phyloP scores from a whole-genome alignment of 2,888 invertebrate species.

The Cheiracanthium punctorium region DNA sequence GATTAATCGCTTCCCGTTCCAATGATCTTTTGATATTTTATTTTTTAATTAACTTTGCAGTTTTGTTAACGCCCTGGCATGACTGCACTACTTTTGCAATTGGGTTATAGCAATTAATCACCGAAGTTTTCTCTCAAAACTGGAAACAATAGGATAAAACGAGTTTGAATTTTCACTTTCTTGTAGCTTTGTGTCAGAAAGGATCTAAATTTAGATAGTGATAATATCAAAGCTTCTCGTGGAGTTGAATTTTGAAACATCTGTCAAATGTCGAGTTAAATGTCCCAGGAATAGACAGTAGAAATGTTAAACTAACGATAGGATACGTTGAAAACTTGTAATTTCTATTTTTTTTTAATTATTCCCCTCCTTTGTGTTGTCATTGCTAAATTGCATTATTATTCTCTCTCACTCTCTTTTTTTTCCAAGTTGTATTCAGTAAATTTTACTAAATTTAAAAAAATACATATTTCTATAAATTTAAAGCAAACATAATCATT shows the following conservation, averaged over 20 bases:
- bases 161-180: neutral
- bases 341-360: no score
- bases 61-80: constrained; percentile 6
- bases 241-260: neutral
- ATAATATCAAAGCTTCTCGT: no score
- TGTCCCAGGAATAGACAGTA: neutral
- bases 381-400: no score
- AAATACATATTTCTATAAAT: no score
- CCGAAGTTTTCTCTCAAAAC: neutral
- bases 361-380: no score
- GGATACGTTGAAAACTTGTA: no score
- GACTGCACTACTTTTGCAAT: constrained; percentile 26
- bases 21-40: neutral
- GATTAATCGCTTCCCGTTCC: constrained; percentile 34
- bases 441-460: no score
- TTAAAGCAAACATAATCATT: no score
- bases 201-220: neutral
- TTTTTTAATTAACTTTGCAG: constrained; percentile 24
- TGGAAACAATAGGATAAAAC: neutral
- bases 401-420: no score
- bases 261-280: neutral
- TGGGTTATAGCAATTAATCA: constrained; percentile 42
- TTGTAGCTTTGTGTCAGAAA: neutral
- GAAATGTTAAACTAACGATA: no score
- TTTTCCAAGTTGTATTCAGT: no score